A percentile compares a stretch with the other conserved stretches of the same genome.
These are phyloP conservation scores for Brassicogethes aeneus DNA, from an alignment of 2,888 invertebrate species.

Conservation along the genomic window DNA sequence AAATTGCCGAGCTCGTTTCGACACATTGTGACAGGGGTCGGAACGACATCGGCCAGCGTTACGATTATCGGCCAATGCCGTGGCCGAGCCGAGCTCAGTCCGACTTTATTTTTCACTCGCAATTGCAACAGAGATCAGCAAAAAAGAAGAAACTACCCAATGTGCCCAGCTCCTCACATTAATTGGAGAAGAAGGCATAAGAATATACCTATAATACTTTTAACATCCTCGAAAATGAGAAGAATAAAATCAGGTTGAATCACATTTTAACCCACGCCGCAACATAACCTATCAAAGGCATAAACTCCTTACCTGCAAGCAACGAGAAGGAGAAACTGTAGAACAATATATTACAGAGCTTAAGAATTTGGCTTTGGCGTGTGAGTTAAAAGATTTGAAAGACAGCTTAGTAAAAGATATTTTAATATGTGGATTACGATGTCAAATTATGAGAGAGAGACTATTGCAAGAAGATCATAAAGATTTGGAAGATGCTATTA, in stretches of 20 bases:
- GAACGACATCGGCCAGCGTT: too few species aligned
- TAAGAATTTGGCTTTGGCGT: conserved; percentile 10
- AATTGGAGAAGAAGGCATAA: background rate
- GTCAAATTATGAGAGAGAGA: conserved; percentile 11
- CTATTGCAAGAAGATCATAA: conserved; percentile 12
- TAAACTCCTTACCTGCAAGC: conserved; percentile 11
- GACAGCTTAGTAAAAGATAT: conserved; percentile 9
- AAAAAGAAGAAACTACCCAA: background rate
- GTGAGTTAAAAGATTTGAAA: conserved; percentile 9
- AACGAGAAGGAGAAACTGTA: conserved; percentile 8
- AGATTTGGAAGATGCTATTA: too few species aligned
- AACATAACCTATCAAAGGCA: conserved; percentile 12
- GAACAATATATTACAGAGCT: too few species aligned
- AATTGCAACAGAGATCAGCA: background rate
- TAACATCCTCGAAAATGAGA: background rate
- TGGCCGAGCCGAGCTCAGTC: too few species aligned
- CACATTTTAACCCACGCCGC: conserved; percentile 8
- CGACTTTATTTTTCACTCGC: too few species aligned
- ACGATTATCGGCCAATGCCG: too few species aligned
- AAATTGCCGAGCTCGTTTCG: too few species aligned
- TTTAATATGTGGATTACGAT: conserved; percentile 10
- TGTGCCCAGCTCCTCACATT: too few species aligned
- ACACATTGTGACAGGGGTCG: too few species aligned
- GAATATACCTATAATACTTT: background rate
- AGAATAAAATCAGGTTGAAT: conserved; percentile 5